A percentile compares a stretch with the other conserved stretches of the same genome.
These are phyloP conservation scores for Drosophila hydei DNA, from an alignment of 1,140 invertebrate species.

Conservation along the genomic window DNA sequence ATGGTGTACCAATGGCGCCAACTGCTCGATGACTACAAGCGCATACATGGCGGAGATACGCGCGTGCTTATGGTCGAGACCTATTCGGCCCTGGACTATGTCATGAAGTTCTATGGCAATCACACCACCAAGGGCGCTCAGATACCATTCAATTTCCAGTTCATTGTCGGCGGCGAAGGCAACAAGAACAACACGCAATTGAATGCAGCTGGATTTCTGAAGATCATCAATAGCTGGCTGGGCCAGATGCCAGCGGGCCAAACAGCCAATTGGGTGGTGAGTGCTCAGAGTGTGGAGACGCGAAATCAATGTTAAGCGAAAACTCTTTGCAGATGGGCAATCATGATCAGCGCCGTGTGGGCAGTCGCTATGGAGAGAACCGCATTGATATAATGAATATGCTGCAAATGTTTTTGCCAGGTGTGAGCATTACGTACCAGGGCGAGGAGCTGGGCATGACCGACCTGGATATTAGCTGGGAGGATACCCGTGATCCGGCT, in stretches of 20 bases:
- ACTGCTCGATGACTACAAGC: conserved; percentile 85
- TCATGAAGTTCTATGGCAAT: conserved; percentile 86
- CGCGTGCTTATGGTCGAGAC: conserved; percentile 91
- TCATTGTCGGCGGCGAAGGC: conserved; percentile 82
- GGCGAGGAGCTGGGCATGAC: conserved; percentile 88
- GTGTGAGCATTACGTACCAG: conserved; percentile 90
- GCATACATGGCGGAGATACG: conserved; percentile 80
- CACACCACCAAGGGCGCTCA: conserved; percentile 85
- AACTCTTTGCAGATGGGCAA: conserved; percentile 86
- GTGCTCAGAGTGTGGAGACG: conserved; percentile 40
- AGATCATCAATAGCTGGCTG: conserved; percentile 84
- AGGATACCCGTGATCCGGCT: conserved; percentile 85
- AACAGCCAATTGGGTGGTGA: conserved; percentile 85
- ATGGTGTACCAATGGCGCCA: conserved; percentile 87
- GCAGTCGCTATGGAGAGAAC: conserved; percentile 86
- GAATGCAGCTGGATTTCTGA: conserved; percentile 81
- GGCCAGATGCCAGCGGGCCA: conserved; percentile 80
- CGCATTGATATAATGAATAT: conserved; percentile 89
- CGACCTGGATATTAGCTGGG: conserved; percentile 86
- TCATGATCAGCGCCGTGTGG: conserved; percentile 87
- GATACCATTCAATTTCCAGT: conserved; percentile 87
- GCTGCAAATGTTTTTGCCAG: conserved; percentile 89
- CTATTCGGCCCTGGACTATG: conserved; percentile 84
- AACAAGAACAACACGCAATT: conserved; percentile 84
- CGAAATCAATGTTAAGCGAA: neutral